phyloP scores from a whole-genome alignment of 1,140 invertebrate genomes.

The Halyomorpha halys region DNA sequence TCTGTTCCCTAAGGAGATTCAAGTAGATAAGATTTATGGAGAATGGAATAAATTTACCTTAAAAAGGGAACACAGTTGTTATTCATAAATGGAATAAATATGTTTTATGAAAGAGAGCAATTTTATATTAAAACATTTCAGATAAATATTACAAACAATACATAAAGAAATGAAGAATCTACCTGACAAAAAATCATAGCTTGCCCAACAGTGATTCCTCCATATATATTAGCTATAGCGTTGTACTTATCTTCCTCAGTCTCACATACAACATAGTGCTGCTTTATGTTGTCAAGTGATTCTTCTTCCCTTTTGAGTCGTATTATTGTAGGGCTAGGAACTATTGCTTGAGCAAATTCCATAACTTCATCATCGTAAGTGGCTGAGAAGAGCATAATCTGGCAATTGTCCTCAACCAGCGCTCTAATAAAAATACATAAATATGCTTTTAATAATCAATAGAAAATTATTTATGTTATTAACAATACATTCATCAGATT shows the following conservation, averaged over 20 bases:
- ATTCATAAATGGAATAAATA: too few species aligned
- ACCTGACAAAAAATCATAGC: conserved; percentile 98
- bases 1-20: too few species aligned
- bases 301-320: conserved; percentile 85
- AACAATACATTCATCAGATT: too few species aligned
- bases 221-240: conserved; percentile 93
- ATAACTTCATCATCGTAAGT: conserved; percentile 93
- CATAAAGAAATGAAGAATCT: conserved; percentile 22
- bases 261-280: conserved; percentile 88
- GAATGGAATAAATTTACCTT: too few species aligned
- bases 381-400: conserved; percentile 98
- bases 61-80: too few species aligned
- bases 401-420: conserved; percentile 58
- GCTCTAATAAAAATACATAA: conserved; percentile 36
- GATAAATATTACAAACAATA: too few species aligned
- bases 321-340: conserved; percentile 82
- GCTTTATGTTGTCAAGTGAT: conserved; percentile 92
- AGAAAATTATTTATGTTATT: too few species aligned
- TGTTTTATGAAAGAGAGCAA: too few species aligned
- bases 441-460: too few species aligned
- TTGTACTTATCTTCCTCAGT: conserved; percentile 75
- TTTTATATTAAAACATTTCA: too few species aligned
- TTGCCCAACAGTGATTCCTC: conserved; percentile 89
- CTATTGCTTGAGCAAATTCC: conserved; percentile 92
- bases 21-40: too few species aligned